These are phyloP conservation scores for Phengaris arion DNA, from an alignment of 2,888 invertebrate species.

Conservation along the genomic window DNA sequence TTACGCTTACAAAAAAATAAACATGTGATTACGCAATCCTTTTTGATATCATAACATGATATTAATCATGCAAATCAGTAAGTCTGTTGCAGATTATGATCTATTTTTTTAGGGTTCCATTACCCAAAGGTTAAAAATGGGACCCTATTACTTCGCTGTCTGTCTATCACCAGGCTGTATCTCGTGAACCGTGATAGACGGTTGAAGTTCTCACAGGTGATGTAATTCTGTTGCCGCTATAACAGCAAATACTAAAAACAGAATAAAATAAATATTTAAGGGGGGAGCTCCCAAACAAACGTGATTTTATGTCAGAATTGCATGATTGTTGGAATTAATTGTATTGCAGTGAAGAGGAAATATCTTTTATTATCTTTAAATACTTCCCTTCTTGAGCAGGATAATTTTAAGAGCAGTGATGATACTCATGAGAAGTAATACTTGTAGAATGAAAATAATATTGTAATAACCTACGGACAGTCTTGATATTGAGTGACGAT, in stretches of 20 bases:
- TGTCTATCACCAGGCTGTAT: too few relatives aligned
- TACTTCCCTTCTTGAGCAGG: neutral
- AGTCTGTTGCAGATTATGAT: too few relatives aligned
- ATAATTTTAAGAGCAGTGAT: neutral
- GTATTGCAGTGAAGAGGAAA: neutral
- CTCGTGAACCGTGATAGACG: too few relatives aligned
- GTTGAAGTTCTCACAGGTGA: too few relatives aligned
- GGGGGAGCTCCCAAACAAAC: too few relatives aligned
- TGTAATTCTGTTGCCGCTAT: too few relatives aligned
- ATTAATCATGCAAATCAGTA: neutral
- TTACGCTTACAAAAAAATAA: neutral
- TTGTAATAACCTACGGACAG: too few relatives aligned
- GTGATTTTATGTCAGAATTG: neutral
- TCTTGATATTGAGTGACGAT: neutral
- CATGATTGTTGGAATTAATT: neutral
- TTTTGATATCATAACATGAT: neutral
- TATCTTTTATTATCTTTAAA: neutral
- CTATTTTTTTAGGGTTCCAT: too few relatives aligned
- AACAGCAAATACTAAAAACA: too few relatives aligned
- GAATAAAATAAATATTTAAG: too few relatives aligned
- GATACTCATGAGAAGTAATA: neutral
- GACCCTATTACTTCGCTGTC: too few relatives aligned
- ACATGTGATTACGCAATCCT: neutral
- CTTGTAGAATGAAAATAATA: neutral
- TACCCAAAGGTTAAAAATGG: too few relatives aligned